Base-by-base conservation (phyloP, 2,888 invertebrate genomes). In the Noctuana brunneofusca region DNA sequence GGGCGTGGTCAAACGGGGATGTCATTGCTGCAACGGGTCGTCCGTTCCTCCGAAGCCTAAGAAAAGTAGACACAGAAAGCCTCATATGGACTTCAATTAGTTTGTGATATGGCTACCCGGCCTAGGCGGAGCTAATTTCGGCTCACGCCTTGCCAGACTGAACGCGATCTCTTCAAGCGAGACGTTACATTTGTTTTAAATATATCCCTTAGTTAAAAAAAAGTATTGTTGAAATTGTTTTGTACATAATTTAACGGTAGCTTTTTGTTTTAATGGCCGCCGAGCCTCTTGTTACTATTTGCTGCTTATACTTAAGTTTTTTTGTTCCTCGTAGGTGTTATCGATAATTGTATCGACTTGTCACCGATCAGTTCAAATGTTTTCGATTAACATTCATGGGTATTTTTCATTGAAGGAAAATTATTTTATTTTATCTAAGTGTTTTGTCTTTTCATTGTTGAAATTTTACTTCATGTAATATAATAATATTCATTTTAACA, bases 11-110 rank as follows among this genome's bases (percentile, higher is more conserved):
- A 94, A 93, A 69, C 90, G 93, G 46, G 93, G 93, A 56, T 94
- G 94, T 73, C 92, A 92, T 35, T 94, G 94, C 77, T 94, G 94
- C 78, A 92, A 87, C 74, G 94, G 93, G 6, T 87, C 91, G 0
- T 92, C 93, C 0, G 90, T 92, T 2, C 89, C 93, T 8, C 87
- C 89, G 0, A 83, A 92, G 48, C 88, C 93, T 57, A 92, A 93
- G 70, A 83, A 85, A 58, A 75, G 88, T 0, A 74, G 88, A 6
- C 84, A 79, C 62, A 78, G 79, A 49, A 87, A 87, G 68, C 81
- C 81, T 14, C 74, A 73, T 55, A 69, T 78, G 48, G 89, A 88
- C 68, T 86, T 83, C 66, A 72, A 35, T 49, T 70, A 16, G 72
- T 12, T 35, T 49, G 48, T 49, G 48, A 49, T 49, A 12, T 22